Conservation (phyloP, 2,888 invertebrate species). For the Folsomia manolachei region DNA sequence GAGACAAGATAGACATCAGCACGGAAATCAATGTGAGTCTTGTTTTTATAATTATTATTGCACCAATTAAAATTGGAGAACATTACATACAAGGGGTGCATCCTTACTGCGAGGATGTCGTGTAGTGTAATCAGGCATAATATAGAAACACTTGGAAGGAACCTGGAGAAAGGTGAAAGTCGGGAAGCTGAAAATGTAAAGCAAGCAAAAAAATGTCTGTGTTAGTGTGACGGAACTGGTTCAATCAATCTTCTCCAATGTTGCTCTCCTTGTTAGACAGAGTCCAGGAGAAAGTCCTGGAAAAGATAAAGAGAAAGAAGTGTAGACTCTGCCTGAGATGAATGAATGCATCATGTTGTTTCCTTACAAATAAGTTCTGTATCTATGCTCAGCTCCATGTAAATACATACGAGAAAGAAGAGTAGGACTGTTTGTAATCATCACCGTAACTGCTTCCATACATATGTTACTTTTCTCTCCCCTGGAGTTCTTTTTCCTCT, state of each 20-base stretch:
- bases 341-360: not conserved
- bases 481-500: not conserved
- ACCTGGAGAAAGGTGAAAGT: too few relatives aligned
- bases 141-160: too few relatives aligned
- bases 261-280: not conserved
- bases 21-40: slow-evolving; percentile 42
- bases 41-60: too few relatives aligned
- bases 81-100: too few relatives aligned
- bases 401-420: too few relatives aligned
- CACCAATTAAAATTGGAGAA: too few relatives aligned
- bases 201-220: too few relatives aligned
- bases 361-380: not conserved
- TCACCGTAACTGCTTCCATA: not conserved
- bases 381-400: not conserved
- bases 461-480: too few relatives aligned
- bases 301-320: not conserved
- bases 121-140: too few relatives aligned
- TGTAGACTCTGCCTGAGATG: too few relatives aligned
- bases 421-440: not conserved
- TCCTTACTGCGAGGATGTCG: too few relatives aligned
- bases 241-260: slow-evolving; percentile 11
- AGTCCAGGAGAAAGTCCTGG: not conserved
- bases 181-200: too few relatives aligned
- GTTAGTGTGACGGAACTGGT: not conserved
- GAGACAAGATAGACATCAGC: slow-evolving; percentile 35